These are phyloP conservation scores for Harpagifer antarcticus DNA, from an alignment of 2,797 vertebrate genomes.

Conservation along the genomic window DNA sequence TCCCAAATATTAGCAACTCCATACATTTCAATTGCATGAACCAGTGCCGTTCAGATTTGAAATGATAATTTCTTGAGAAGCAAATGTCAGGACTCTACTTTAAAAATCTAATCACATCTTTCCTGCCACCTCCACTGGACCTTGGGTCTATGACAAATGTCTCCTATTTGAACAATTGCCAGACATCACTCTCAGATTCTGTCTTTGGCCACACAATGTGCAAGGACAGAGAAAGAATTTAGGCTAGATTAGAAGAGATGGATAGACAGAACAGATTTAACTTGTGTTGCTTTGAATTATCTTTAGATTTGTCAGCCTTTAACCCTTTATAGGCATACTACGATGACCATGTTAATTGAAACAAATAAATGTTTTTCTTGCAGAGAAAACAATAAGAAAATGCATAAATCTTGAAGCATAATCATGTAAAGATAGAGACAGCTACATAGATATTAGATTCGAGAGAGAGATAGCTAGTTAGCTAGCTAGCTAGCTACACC, in stretches of 20 bases:
- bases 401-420: background rate
- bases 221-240: constrained; percentile 41
- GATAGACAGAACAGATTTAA: constrained; percentile 3
- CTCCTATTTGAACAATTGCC: constrained; percentile 62
- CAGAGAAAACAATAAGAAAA: background rate
- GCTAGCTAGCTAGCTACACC: background rate
- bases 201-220: constrained; percentile 47
- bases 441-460: background rate
- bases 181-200: constrained; percentile 48
- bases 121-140: constrained; percentile 51
- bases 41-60: constrained; percentile 28
- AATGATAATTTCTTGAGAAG: constrained; percentile 45
- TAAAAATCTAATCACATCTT: constrained; percentile 63
- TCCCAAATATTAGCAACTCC: constrained; percentile 41
- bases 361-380: no score
- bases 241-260: constrained; percentile 1
- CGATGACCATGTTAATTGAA: no score
- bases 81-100: constrained; percentile 46
- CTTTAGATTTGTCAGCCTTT: background rate
- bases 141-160: constrained; percentile 60
- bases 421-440: background rate
- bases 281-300: background rate
- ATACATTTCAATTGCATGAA: constrained; percentile 17
- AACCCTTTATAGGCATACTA: background rate
- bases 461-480: background rate